Base-by-base conservation (phyloP, 1,140 invertebrate species). In the Drosophila sp. region DNA sequence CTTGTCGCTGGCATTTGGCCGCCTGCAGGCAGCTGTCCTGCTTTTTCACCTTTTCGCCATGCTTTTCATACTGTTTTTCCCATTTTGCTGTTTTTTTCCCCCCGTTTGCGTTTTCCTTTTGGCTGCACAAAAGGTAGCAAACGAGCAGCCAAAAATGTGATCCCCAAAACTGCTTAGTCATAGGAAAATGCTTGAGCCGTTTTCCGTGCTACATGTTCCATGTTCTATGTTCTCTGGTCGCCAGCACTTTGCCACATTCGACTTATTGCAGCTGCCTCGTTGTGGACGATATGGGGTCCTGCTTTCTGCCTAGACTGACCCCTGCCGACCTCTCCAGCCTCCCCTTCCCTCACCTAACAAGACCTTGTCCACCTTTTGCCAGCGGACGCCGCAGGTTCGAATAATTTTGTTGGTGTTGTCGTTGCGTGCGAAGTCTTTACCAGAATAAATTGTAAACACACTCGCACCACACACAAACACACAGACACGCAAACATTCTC, bases 391-490 rank as follows among this genome's bases (percentile, higher is more conserved):
- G 57, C 51, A 70, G 51, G 72, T 74, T 38, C 66, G 53, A 74
- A 51, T 57, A 70, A 57, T 70, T 45, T 77, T 54, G 50, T 64
- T 69, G 40, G 46, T 21, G 67, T 66, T 72, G 69, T 38, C 61
- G 53, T 84, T 84, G 80, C 80, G 80, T 84, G 80, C 81, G 59
- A 80, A 76, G 77, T 86, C 71, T 86, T 75, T 46, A 56, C 45
- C 76, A 41, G 82, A 72, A 83, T 83, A 83, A 80, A 84, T 83
- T 83, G 80, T 77, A 74, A 78, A 50, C 61, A 43, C 78, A 80
- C 64, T 76, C 64, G 54, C 51, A n/a, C 38, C 56, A 76, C 63
- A 80, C 63, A 80, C 70, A 56, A 50, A 6, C 48, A 40, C 27
- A 13, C 13, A 14, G n/a, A 76, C 63, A 80, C 63, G 76, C 70